phyloP scores from a whole-genome alignment of 2,797 vertebrate genomes.

The Malurus leucopterus region DNA sequence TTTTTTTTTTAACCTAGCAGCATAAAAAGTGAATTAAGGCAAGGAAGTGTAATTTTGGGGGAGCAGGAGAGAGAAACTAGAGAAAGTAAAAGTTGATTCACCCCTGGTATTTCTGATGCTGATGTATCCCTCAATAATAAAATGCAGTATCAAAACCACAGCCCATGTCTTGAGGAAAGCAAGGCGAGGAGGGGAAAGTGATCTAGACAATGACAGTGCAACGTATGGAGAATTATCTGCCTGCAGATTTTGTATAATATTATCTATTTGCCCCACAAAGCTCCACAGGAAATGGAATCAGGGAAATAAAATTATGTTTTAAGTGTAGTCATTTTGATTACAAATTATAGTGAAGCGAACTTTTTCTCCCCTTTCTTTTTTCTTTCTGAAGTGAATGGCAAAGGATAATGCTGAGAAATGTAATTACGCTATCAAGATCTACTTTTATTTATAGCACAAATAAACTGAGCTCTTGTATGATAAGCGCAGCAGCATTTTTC shows the following conservation, averaged over 20 bases:
- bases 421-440: constrained; percentile 54
- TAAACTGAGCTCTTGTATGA: constrained; percentile 53
- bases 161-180: background rate
- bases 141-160: background rate
- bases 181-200: fast-evolving
- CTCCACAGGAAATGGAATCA: constrained; percentile 56
- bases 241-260: background rate
- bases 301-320: constrained; percentile 63
- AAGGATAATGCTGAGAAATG: constrained; percentile 61
- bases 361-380: constrained; percentile 19
- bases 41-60: constrained; percentile 9
- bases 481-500: constrained; percentile 11
- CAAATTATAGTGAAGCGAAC: constrained; percentile 48
- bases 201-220: background rate
- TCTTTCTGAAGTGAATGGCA: constrained; percentile 50
- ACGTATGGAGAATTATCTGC: background rate
- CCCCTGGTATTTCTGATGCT: background rate
- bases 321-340: constrained; percentile 61
- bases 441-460: constrained; percentile 64
- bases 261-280: constrained; percentile 37
- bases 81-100: background rate
- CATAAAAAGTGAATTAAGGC: constrained; percentile 56
- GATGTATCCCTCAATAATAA: background rate
- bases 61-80: background rate
- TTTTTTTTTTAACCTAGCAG: background rate